Percentiles rank a stretch among this genome's conserved stretches.
Conservation (phyloP, 2,113 vertebrate species). For the Sphaerodactylus townsendi region DNA sequence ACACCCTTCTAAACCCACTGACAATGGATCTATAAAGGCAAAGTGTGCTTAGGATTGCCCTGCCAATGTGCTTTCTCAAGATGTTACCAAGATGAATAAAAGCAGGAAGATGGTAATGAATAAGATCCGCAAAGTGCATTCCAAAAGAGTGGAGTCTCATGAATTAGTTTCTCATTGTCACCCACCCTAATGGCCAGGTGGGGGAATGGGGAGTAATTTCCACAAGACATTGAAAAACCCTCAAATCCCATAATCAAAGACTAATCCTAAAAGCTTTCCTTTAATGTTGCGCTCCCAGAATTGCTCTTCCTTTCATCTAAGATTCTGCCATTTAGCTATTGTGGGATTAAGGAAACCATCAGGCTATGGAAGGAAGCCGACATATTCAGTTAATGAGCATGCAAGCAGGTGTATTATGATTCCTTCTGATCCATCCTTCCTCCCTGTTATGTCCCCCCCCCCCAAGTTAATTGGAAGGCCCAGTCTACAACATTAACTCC, state of each 20-base stretch:
- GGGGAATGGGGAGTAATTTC: neutral
- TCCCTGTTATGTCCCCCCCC: slow-evolving; percentile 65
- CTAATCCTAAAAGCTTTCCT: slow-evolving; percentile 75
- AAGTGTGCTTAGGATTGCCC: too few relatives aligned
- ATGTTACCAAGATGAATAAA: neutral
- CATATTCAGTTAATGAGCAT: slow-evolving; percentile 77
- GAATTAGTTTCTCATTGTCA: neutral
- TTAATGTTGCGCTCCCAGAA: slow-evolving; percentile 75
- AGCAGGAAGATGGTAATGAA: neutral
- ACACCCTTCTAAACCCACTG: too few relatives aligned
- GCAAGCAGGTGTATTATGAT: slow-evolving; percentile 75
- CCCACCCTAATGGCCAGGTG: neutral
- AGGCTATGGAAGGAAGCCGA: slow-evolving; percentile 37
- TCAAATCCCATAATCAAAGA: slow-evolving; percentile 56
- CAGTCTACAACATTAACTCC: slow-evolving; percentile 55
- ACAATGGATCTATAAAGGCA: too few relatives aligned
- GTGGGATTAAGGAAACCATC: slow-evolving; percentile 50
- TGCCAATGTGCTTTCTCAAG: neutral
- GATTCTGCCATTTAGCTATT: slow-evolving; percentile 69
- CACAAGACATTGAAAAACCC: neutral
- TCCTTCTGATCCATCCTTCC: slow-evolving; percentile 74
- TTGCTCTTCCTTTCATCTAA: slow-evolving; percentile 74
- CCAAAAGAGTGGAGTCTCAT: neutral
- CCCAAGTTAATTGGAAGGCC: slow-evolving; percentile 70
- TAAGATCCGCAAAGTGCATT: neutral